phyloP scores from a whole-genome alignment of 92 coral and sea anemone genomes.

The Palythoa grandiflora region DNA sequence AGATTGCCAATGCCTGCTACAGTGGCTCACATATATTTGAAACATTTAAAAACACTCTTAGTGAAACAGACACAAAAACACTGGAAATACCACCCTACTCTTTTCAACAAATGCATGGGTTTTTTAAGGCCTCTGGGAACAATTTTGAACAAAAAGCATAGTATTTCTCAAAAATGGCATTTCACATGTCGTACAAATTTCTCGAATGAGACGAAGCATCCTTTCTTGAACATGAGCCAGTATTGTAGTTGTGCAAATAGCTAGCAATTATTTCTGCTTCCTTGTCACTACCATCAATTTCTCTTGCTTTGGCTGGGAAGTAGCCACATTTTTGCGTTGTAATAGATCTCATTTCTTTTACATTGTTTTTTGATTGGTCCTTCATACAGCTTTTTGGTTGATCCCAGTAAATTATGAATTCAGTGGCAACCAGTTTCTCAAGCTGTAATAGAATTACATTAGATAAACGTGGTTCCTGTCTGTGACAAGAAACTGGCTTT shows the following conservation, averaged over 20 bases:
- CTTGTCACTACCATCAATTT: not conserved
- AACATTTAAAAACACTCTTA: too few species aligned
- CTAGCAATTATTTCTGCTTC: not conserved
- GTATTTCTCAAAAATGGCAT: not conserved
- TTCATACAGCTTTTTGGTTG: not conserved
- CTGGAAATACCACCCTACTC: too few species aligned
- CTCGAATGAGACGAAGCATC: not conserved
- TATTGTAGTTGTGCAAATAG: not conserved
- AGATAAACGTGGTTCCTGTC: constrained; percentile 9
- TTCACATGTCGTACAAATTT: not conserved
- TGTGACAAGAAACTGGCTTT: not conserved
- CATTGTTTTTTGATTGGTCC: not conserved
- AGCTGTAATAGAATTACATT: not conserved
- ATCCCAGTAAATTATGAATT: not conserved
- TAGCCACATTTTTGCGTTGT: not conserved
- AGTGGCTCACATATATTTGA: too few species aligned
- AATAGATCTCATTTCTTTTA: not conserved
- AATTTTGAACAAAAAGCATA: not conserved
- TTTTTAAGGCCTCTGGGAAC: too few species aligned
- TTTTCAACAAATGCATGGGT: too few species aligned
- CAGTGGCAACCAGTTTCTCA: not conserved
- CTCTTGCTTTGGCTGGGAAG: not conserved
- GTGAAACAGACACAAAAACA: too few species aligned
- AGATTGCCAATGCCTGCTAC: too few species aligned
- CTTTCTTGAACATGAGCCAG: not conserved